These are phyloP conservation scores for Panopea generosa DNA, from an alignment of 2,888 invertebrate genomes.

Conservation along the genomic window DNA sequence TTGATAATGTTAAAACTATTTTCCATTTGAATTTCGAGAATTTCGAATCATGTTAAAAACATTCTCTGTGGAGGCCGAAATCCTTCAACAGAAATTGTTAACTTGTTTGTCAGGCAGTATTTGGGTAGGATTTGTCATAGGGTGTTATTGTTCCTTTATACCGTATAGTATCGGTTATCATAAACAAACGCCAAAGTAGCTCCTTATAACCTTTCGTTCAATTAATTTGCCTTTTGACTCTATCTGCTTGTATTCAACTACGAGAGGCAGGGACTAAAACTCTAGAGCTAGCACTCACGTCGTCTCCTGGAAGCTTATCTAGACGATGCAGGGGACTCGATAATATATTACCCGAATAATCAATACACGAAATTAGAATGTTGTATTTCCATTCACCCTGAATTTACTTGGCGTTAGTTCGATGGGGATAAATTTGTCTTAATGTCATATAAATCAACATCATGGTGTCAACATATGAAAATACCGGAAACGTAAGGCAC, in stretches of 20 bases:
- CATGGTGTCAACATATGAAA: neutral
- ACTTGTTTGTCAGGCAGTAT: no score
- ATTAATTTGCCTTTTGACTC: conserved; percentile 37
- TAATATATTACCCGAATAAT: conserved; percentile 56
- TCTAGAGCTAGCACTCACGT: conserved; percentile 44
- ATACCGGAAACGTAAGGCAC: neutral
- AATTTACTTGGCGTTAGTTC: conserved; percentile 51
- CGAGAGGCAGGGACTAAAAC: conserved; percentile 18
- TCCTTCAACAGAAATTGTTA: no score
- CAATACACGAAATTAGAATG: conserved; percentile 48
- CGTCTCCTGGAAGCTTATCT: conserved; percentile 65
- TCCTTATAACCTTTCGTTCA: neutral
- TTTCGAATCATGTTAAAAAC: no score
- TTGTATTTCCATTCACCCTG: conserved; percentile 43
- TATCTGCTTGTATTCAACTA: neutral
- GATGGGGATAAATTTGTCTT: conserved; percentile 56
- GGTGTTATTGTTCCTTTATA: no score
- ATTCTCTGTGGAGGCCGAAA: no score
- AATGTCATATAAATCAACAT: conserved; percentile 55
- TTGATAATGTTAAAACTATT: neutral
- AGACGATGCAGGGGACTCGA: conserved; percentile 51
- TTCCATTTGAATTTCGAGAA: neutral
- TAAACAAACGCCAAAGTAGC: conserved; percentile 12
- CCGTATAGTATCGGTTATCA: no score
- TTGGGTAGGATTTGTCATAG: no score